Base-by-base conservation (phyloP, 2,888 invertebrate species). In the Chaitophorus viminalis region DNA sequence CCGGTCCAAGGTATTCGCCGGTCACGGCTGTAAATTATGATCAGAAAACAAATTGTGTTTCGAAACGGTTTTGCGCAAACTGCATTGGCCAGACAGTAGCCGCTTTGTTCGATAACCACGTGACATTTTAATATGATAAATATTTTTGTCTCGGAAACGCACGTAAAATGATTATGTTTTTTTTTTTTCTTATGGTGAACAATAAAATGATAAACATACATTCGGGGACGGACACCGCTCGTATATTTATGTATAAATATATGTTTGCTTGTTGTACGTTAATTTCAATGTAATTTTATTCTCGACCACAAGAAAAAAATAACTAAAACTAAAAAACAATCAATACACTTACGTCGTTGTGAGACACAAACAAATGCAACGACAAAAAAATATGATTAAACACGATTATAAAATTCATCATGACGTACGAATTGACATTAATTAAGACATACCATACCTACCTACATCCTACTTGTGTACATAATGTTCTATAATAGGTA, bases 41-140 rank as follows among this genome's bases (percentile, higher is more conserved):
- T 36, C 77, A 60, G 79, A 54, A 74, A 79, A 74, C 54, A 36
- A 39, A 79, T 17, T 31, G 21, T 31, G 74, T 87, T 87, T 74
- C 81, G 74, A 87, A 72, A 87, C 33, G 39, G 74, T 74, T 81
- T 87, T 87, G 81, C 81, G 87, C 81, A 81, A 79, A 81, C 74
- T 31, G 25, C n/a, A 5, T 70, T 3, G 21, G 39, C 6, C 3
- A 33, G 36, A 54, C 70, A 21, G 52, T 46, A 31, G 46, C 29
- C 75, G 75, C 18, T 70, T 72, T 79, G 54, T 74, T 31, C 70
- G 74, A 81, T 65, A 81, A 81, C 81, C 60, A 74, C 65, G 74
- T 31, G 87, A 87, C 78, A 60, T 81, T 81, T n/a, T 68, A n/a
- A n/a, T n/a, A 68, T 11, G 68, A 68, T 68, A 68, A 68, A 68